Evolutionary conservation across 1,140 invertebrate genomes (phyloP).

Genomic region (Trachymyrmex septentrionalis): DNA sequence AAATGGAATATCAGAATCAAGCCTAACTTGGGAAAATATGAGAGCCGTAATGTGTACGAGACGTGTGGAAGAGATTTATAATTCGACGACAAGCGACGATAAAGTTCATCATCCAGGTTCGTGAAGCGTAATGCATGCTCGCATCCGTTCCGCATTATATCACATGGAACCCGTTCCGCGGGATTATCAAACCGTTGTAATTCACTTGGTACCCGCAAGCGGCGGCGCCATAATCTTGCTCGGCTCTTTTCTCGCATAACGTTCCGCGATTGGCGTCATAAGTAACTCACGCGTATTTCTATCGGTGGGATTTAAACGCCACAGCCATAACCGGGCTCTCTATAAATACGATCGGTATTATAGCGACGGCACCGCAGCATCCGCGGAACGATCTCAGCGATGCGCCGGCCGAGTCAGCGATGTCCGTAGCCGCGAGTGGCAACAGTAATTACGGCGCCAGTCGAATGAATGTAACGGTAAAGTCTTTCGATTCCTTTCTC

Average conservation of each 20-base stretch:
- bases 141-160: slow-evolving; percentile 28
- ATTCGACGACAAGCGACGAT: slow-evolving; percentile 2
- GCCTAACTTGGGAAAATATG: too few species aligned
- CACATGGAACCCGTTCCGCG: slow-evolving; percentile 20
- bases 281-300: slow-evolving; percentile 39
- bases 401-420: neutral
- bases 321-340: slow-evolving; percentile 3
- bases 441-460: slow-evolving; percentile 76
- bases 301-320: slow-evolving; percentile 36
- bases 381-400: slow-evolving; percentile 21
- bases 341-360: slow-evolving; percentile 50
- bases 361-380: slow-evolving; percentile 13
- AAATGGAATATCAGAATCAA: neutral
- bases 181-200: slow-evolving; percentile 49
- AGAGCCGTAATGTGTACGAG: neutral
- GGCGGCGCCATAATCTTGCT: neutral
- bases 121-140: neutral
- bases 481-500: slow-evolving; percentile 75
- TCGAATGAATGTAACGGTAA: slow-evolving; percentile 79
- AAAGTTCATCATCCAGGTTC: slow-evolving; percentile 9
- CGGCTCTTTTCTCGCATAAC: neutral
- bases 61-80: neutral
- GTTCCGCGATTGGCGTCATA: slow-evolving; percentile 28
- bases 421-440: slow-evolving; percentile 61
- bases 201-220: neutral